Evolutionary conservation across 2,888 invertebrate genomes (phyloP), one percentile per base, ranked within the genome.

Genomic region (Didymodactylos carnosus): DNA sequence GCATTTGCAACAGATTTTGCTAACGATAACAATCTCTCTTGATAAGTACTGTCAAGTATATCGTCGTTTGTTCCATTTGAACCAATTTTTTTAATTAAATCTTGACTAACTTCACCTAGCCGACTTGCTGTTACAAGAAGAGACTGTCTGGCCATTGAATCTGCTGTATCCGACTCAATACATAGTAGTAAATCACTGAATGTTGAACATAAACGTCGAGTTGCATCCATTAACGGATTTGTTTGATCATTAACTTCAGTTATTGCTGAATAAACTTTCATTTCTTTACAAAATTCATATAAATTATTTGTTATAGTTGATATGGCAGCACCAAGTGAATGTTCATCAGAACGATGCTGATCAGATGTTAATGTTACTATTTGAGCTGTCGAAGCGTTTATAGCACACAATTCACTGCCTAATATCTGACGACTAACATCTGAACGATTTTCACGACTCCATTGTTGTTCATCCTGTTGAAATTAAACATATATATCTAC

Each of bases 331-430:
- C 69, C 71, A 39, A 72, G 43, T 23, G 62, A 29, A 53, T 62
- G 35, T 25, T 51, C 39, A 23, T 74, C 25, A 25, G 41, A 71
- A 25, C 25, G n/a, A n/a, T 62, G 53, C 14, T 46, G 29, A 62
- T 62, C 62, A 3, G 74, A 53, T 62, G 74, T 74, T 23, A 74
- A 46, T 2, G 62, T 72, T 27, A 74, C 53, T 23, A 95, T 91
- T 84, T 95, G 94, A 13, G 98, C 98, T 0, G 97, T 98, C 74
- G 97, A 97, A 0, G 97, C 97, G 84, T 92, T 97, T 94, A 98
- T 97, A 75, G 95, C 94, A 7, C 95, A 95, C 79, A 98, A 90
- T 84, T 97, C 93, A 72, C 93, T 92, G 77, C 92, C 92, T 75
- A 98, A 92, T 78, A 91, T 92, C 85, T 97, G 95, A 83, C 92